Percentiles rank a stretch among this genome's conserved stretches.
phyloP scores from a whole-genome alignment of 1,140 invertebrate genomes.

The Leptinotarsa undecemlineata region DNA sequence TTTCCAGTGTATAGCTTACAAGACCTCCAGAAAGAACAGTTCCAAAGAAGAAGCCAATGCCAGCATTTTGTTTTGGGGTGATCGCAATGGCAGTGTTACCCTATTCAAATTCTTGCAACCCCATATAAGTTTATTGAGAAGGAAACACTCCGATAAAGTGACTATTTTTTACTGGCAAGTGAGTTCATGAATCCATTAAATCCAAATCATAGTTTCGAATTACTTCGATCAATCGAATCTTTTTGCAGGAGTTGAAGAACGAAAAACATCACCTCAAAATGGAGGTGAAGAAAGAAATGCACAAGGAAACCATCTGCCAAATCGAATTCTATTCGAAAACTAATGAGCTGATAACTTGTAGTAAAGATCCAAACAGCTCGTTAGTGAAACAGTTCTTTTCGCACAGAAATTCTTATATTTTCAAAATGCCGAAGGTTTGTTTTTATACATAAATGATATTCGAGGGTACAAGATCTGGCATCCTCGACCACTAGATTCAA shows the following conservation, averaged over 20 bases:
- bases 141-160: slow-evolving; percentile 57
- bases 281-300: slow-evolving; percentile 51
- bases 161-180: slow-evolving; percentile 63
- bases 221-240: background rate
- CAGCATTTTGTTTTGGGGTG: slow-evolving; percentile 57
- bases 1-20: too few species aligned
- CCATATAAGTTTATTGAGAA: slow-evolving; percentile 55
- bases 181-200: slow-evolving; percentile 31
- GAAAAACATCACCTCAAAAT: slow-evolving; percentile 56
- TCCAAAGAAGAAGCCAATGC: too few species aligned
- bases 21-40: too few species aligned
- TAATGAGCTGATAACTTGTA: slow-evolving; percentile 57
- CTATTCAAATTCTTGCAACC: slow-evolving; percentile 58
- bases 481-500: too few species aligned
- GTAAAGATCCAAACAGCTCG: slow-evolving; percentile 56
- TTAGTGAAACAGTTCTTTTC: slow-evolving; percentile 55
- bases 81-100: slow-evolving; percentile 58
- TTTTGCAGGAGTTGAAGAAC: slow-evolving; percentile 53
- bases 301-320: slow-evolving; percentile 54
- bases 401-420: slow-evolving; percentile 57
- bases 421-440: slow-evolving; percentile 55
- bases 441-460: too few species aligned
- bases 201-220: background rate
- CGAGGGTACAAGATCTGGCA: too few species aligned
- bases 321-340: slow-evolving; percentile 54